Percentiles rank a stretch among this genome's conserved stretches.
phyloP scores from a whole-genome alignment of 2,113 vertebrate species.

The Oxygymnocypris stewartii region DNA sequence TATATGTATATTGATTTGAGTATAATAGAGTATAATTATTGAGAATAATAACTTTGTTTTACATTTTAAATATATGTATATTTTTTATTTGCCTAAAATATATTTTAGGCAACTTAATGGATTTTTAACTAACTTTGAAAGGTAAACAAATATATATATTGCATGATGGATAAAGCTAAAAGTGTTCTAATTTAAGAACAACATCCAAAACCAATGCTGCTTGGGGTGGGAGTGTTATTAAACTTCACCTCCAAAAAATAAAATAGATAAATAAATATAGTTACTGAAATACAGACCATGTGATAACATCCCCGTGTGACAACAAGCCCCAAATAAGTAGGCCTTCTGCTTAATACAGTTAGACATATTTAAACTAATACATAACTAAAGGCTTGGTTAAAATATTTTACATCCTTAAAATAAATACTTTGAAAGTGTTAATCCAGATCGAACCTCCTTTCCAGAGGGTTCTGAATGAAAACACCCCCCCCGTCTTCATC shows the following conservation, averaged over 20 bases:
- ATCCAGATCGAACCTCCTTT: neutral
- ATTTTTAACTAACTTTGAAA: neutral
- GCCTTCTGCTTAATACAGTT: neutral
- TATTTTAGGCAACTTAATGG: neutral
- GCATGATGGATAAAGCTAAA: neutral
- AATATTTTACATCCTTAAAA: neutral
- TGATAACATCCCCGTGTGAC: no score
- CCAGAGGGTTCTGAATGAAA: neutral
- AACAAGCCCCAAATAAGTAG: neutral
- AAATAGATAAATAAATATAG: no score
- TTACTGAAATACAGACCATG: no score
- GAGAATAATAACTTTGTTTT: neutral
- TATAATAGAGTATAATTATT: no score
- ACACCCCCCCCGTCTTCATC: neutral
- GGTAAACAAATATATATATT: neutral
- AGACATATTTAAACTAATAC: neutral
- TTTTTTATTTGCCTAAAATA: no score
- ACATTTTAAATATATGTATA: no score
- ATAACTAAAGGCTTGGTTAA: neutral
- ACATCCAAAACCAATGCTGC: neutral
- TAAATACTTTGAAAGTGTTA: neutral
- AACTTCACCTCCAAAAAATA: neutral
- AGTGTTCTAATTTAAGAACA: neutral
- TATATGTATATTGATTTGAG: no score
- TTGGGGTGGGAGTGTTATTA: neutral